Evolutionary conservation across 2,797 vertebrate genomes (phyloP).

Genomic region (Otolemur crassicaudatus): DNA sequence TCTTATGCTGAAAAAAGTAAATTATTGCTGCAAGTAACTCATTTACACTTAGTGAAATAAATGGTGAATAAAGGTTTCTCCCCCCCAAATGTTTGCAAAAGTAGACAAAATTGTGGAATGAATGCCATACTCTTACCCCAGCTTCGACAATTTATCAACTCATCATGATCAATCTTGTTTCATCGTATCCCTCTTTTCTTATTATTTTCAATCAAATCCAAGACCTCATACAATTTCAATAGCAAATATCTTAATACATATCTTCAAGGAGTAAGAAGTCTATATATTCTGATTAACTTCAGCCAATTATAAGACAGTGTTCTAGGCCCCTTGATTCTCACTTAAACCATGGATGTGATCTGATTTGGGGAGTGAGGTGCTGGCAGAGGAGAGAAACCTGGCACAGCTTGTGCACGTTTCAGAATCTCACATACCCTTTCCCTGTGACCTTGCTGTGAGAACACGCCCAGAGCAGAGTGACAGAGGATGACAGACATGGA

Average conservation of each 20-base stretch:
- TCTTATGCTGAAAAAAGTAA: not conserved
- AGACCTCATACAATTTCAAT: not conserved
- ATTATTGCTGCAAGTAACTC: not conserved
- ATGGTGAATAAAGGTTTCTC: not conserved
- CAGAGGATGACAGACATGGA: not conserved
- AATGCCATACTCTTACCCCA: not conserved
- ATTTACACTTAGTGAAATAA: not conserved
- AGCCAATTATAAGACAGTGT: not conserved
- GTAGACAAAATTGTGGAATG: not conserved
- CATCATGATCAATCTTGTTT: not conserved
- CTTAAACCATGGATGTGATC: not conserved
- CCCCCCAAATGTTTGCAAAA: not conserved
- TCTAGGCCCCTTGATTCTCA: not conserved
- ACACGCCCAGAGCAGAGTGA: not conserved
- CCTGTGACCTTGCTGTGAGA: not conserved
- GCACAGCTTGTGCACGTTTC: not conserved
- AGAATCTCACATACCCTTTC: not conserved
- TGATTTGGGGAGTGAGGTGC: not conserved
- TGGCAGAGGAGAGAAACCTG: not conserved
- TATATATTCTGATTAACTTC: not conserved
- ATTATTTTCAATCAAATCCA: constrained; percentile 1
- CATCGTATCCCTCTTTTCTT: not conserved
- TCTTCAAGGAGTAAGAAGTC: not conserved
- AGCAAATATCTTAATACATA: not conserved
- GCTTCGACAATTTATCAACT: not conserved